Conservation (phyloP, 1,140 invertebrate genomes). For the Panonychus citri region DNA sequence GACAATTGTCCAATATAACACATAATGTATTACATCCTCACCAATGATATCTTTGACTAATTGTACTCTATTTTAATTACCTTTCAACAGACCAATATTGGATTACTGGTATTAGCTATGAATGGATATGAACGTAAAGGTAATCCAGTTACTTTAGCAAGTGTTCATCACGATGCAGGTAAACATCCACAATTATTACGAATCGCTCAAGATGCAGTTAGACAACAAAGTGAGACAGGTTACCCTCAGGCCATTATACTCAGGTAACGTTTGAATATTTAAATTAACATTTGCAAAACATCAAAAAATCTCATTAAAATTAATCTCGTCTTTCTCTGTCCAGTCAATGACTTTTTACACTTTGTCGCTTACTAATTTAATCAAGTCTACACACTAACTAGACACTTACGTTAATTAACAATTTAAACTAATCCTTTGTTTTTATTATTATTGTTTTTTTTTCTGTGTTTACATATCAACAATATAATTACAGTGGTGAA, state of each 20-base stretch:
- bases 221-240: slow-evolving; percentile 74
- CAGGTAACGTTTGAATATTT: no score
- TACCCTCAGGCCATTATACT: slow-evolving; percentile 87
- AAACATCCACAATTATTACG: slow-evolving; percentile 49
- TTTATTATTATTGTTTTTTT: not conserved
- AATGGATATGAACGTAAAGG: slow-evolving; percentile 66
- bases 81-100: slow-evolving; percentile 58
- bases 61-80: not conserved
- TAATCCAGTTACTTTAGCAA: slow-evolving; percentile 62
- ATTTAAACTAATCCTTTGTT: not conserved
- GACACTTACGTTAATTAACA: not conserved
- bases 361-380: no score
- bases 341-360: no score
- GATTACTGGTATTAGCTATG: slow-evolving; percentile 62
- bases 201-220: slow-evolving; percentile 69
- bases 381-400: not conserved
- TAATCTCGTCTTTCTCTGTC: no score
- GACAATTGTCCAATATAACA: no score
- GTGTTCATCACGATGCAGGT: slow-evolving; percentile 39
- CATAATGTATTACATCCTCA: no score
- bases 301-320: no score
- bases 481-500: slow-evolving; percentile 38
- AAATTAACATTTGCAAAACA: no score
- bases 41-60: no score
- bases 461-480: not conserved